phyloP scores from a whole-genome alignment of 2,888 invertebrate genomes.

The Lumbricus terrestris region DNA sequence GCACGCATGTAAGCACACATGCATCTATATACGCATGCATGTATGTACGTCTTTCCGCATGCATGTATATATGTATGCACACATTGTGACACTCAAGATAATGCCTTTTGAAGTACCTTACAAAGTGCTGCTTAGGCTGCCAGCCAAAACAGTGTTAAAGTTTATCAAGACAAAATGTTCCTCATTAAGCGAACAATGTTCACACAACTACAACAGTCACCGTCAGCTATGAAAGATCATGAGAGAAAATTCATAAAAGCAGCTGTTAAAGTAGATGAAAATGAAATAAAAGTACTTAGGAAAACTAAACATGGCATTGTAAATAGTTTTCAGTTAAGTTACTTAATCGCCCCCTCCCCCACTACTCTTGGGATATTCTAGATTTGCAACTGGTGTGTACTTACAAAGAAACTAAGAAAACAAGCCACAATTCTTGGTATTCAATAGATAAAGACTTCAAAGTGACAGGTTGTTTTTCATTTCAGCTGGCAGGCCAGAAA shows the following conservation, averaged over 20 bases:
- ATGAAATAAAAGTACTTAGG: not conserved
- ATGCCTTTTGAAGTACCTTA: not conserved
- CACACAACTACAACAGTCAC: not conserved
- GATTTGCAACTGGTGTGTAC: not conserved
- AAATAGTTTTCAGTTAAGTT: not conserved
- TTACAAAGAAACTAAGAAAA: not conserved
- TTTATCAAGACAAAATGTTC: not conserved
- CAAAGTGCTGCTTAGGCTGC: not conserved
- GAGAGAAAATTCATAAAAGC: not conserved
- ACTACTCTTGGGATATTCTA: not conserved
- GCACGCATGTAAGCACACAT: too few relatives aligned
- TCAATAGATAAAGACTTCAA: not conserved
- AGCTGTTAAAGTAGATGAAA: not conserved
- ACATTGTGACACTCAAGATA: not conserved
- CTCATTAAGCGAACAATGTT: not conserved
- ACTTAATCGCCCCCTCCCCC: not conserved
- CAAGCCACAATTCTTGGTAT: not conserved
- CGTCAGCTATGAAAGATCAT: not conserved
- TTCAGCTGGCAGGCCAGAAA: not conserved
- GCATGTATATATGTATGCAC: not conserved
- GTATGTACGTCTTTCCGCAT: too few relatives aligned
- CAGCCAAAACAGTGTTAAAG: not conserved
- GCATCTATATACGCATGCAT: too few relatives aligned
- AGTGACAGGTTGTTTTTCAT: not conserved
- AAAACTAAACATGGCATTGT: not conserved